Percentiles rank a stretch among this genome's conserved stretches.
Conservation (phyloP, 1,140 invertebrate genomes). For the Anastatus disparis region DNA sequence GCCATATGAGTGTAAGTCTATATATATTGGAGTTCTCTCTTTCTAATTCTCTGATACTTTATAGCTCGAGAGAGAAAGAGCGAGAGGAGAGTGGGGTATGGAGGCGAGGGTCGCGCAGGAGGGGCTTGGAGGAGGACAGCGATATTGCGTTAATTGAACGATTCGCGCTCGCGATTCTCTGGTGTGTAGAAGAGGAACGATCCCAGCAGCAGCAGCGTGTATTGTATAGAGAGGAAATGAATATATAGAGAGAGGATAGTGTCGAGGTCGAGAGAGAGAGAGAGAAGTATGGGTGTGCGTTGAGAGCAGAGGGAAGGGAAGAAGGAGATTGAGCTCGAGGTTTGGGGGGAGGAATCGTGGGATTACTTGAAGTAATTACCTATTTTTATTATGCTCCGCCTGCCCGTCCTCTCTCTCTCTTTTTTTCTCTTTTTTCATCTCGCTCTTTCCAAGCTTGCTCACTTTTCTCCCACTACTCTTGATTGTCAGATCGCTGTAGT, state of each 20-base stretch:
- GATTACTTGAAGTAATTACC: slow-evolving; percentile 66
- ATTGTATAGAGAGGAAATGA: slow-evolving; percentile 21
- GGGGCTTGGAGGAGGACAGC: slow-evolving; percentile 7
- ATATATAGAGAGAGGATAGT: background rate
- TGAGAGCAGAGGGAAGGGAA: slow-evolving; percentile 42
- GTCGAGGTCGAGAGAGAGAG: slow-evolving; percentile 1
- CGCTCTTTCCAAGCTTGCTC: slow-evolving; percentile 5
- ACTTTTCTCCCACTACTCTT: slow-evolving; percentile 31
- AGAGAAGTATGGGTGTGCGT: slow-evolving; percentile 34
- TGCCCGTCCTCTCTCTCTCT: slow-evolving; percentile 32
- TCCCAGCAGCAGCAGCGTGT: background rate
- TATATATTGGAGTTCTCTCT: too few relatives aligned
- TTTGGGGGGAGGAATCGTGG: slow-evolving; percentile 47
- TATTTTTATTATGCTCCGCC: slow-evolving; percentile 66
- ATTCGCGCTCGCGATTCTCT: slow-evolving; percentile 45
- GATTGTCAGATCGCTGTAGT: slow-evolving; percentile 21
- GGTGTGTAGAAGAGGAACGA: background rate
- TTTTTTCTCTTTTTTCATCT: background rate
- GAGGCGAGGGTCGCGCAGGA: background rate
- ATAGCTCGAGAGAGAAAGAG: background rate
- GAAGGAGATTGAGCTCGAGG: too few relatives aligned
- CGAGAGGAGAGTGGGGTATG: background rate
- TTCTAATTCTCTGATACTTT: background rate
- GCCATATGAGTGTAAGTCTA: too few relatives aligned
- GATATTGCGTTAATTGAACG: slow-evolving; percentile 67